These are phyloP conservation scores for Acanthosepion esculentum DNA, from an alignment of 2,888 invertebrate species.

Conservation along the genomic window DNA sequence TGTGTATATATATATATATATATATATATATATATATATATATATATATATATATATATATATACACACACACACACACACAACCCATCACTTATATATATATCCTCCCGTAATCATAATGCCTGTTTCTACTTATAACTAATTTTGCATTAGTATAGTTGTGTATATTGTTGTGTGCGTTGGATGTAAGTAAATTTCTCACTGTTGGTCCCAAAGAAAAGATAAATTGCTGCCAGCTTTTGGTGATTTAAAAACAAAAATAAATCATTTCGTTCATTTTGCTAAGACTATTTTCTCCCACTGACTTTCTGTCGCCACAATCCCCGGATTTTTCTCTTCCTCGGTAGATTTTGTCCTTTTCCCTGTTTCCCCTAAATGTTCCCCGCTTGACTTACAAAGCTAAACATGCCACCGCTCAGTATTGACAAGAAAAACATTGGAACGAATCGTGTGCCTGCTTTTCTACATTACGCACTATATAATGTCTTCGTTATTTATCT, in stretches of 20 bases:
- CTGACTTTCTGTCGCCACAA: background rate
- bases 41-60: too few species aligned
- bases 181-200: background rate
- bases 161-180: too few species aligned
- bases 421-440: slow-evolving; percentile 13
- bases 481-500: background rate
- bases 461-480: background rate
- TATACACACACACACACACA: too few species aligned
- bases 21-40: too few species aligned
- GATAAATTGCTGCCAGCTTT: background rate
- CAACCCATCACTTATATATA: too few species aligned
- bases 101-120: too few species aligned
- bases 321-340: background rate
- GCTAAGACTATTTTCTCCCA: background rate
- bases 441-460: background rate
- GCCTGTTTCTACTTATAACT: too few species aligned
- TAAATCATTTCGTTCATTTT: background rate
- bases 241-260: background rate
- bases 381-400: background rate
- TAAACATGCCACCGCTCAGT: background rate
- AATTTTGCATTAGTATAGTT: too few species aligned
- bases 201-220: background rate
- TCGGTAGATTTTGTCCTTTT: background rate
- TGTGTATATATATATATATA: too few species aligned
- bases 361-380: background rate